Evolutionary conservation across 2,888 invertebrate genomes (phyloP).

Genomic region (Griposia aprilina): DNA sequence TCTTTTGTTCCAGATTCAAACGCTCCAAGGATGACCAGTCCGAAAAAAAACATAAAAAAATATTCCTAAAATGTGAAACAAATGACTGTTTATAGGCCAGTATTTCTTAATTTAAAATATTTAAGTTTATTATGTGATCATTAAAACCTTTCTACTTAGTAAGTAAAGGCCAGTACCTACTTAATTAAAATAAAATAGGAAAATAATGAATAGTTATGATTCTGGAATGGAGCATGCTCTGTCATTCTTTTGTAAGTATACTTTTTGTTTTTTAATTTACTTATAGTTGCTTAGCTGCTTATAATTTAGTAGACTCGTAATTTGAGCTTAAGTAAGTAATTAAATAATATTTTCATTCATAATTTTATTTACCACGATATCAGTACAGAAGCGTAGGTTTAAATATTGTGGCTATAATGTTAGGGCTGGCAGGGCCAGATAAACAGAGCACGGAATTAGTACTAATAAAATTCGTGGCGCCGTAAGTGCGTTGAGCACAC

Average conservation of each 20-base stretch:
- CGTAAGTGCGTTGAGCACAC: too few relatives aligned
- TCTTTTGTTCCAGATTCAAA: conserved; percentile 66
- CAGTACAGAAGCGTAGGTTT: too few relatives aligned
- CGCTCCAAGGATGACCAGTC: conserved; percentile 25
- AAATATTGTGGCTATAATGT: too few relatives aligned
- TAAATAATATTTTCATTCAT: too few relatives aligned
- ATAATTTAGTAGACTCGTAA: neutral
- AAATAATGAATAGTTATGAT: conserved; percentile 38
- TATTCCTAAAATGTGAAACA: conserved; percentile 37
- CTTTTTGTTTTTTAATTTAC: neutral
- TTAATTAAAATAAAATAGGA: conserved; percentile 65
- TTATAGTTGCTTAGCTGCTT: neutral
- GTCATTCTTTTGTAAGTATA: conserved; percentile 56
- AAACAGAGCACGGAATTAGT: too few relatives aligned
- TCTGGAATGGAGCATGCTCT: conserved; percentile 38
- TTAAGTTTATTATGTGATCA: conserved; percentile 48
- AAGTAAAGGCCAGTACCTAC: conserved; percentile 79
- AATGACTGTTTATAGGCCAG: conserved; percentile 57
- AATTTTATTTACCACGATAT: too few relatives aligned
- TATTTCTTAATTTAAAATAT: conserved; percentile 43
- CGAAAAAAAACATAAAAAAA: neutral
- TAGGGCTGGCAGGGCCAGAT: too few relatives aligned
- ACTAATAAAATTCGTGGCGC: too few relatives aligned
- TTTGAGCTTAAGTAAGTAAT: too few relatives aligned
- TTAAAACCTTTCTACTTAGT: conserved; percentile 43